These are phyloP conservation scores for Hydrozoanthus tunicans DNA, from an alignment of 64 coral and sea anemone genomes.

Conservation along the genomic window DNA sequence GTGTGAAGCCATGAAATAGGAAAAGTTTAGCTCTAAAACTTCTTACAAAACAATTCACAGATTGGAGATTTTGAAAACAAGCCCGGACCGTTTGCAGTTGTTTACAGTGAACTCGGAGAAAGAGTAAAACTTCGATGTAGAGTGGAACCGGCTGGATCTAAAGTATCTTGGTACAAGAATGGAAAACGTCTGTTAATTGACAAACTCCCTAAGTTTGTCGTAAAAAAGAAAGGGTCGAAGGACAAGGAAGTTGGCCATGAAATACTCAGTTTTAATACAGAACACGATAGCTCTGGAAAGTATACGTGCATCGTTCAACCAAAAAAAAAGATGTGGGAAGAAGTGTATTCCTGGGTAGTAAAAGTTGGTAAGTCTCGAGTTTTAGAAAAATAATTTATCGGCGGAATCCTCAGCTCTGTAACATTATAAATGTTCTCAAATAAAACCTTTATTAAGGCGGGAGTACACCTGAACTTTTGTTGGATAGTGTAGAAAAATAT, in stretches of 20 bases:
- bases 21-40: background rate
- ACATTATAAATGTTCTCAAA: too few species aligned
- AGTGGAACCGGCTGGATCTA: background rate
- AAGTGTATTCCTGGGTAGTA: background rate
- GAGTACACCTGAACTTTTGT: too few species aligned
- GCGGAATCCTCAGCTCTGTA: too few species aligned
- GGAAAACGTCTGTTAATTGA: background rate
- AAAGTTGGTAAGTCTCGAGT: conserved; percentile 19
- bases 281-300: conserved; percentile 5
- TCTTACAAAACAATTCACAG: background rate
- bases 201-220: background rate
- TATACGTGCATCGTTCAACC: background rate
- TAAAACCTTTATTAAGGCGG: too few species aligned
- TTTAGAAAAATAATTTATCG: too few species aligned
- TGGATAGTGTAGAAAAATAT: too few species aligned
- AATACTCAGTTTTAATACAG: conserved; percentile 6
- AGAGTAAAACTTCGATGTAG: conserved; percentile 26
- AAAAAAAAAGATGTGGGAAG: background rate
- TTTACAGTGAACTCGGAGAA: conserved; percentile 4
- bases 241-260: conserved; percentile 5
- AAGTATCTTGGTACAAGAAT: conserved; percentile 29
- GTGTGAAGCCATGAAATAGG: too few species aligned
- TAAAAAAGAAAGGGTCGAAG: conserved; percentile 10
- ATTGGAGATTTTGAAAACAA: background rate
- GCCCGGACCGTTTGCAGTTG: background rate